Percentiles rank a stretch among this genome's conserved stretches.
Evolutionary conservation across 2,888 invertebrate genomes (phyloP).

Genomic region (Archips crataeganus): DNA sequence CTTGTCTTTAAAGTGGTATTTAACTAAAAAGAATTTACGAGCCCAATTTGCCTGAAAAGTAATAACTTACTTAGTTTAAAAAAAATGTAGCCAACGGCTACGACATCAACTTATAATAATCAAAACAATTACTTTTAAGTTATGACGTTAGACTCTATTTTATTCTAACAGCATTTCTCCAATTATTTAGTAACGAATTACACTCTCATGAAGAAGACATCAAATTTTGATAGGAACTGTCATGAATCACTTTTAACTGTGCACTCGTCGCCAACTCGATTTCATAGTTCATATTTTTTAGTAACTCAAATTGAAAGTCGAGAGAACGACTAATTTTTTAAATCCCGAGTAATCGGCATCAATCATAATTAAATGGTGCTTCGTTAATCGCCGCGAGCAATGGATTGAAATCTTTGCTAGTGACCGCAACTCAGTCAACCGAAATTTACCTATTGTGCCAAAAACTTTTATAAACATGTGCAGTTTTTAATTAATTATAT

Average conservation of each 20-base stretch:
- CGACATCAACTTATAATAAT: background rate
- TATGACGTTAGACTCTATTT: conserved; percentile 13
- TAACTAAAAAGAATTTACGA: background rate
- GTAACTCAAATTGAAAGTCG: conserved; percentile 47
- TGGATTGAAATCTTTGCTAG: conserved; percentile 36
- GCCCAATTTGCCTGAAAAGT: background rate
- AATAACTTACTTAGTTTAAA: background rate
- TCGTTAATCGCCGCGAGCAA: conserved; percentile 44
- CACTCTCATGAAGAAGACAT: conserved; percentile 47
- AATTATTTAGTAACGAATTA: conserved; percentile 42
- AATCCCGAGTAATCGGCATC: conserved; percentile 55
- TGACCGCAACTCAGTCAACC: background rate
- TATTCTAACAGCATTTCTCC: background rate
- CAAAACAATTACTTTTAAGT: conserved; percentile 7
- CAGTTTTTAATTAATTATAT: too few species aligned
- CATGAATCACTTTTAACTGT: conserved; percentile 52
- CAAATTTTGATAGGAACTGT: conserved; percentile 48
- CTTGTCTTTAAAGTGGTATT: background rate
- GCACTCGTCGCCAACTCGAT: conserved; percentile 41
- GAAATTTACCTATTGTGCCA: too few species aligned
- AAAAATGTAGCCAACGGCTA: conserved; percentile 1
- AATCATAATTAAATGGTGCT: conserved; percentile 57
- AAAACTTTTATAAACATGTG: too few species aligned
- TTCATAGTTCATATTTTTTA: conserved; percentile 32
- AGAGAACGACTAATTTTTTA: conserved; percentile 31